Evolutionary conservation across 1,140 invertebrate species (phyloP).

Genomic region (Hydropsyche tenuis): DNA sequence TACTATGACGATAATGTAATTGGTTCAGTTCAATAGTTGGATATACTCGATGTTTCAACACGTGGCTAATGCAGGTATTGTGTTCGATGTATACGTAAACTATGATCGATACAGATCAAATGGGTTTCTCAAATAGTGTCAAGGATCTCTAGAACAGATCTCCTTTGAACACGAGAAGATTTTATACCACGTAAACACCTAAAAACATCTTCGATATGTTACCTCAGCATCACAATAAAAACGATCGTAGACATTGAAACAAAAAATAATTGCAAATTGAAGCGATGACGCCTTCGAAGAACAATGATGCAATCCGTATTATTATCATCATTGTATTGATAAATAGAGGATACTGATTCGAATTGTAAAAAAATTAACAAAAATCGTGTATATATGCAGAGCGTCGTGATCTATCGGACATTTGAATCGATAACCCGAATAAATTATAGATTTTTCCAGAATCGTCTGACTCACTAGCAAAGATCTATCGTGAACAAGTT

Average conservation of each 20-base stretch:
- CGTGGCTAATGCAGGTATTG: conserved; percentile 24
- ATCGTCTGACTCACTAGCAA: background rate
- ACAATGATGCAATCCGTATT: too few species aligned
- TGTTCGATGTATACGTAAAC: conserved; percentile 5
- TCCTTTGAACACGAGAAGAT: too few species aligned
- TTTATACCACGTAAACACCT: too few species aligned
- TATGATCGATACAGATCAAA: conserved; percentile 18
- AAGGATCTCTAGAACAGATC: background rate
- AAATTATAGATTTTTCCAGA: conserved; percentile 1
- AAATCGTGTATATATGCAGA: background rate
- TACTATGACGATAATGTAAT: background rate
- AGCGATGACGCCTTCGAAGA: too few species aligned
- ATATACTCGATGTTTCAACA: conserved; percentile 2
- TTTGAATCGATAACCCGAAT: conserved; percentile 11
- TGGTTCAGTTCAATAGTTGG: background rate
- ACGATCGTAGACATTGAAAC: too few species aligned
- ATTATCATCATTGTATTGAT: too few species aligned
- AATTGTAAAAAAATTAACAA: background rate
- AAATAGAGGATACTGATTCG: background rate
- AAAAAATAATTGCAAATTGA: too few species aligned
- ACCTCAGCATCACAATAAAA: too few species aligned
- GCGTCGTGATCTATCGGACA: conserved; percentile 12
- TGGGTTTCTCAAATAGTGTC: background rate
- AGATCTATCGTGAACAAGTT: background rate
- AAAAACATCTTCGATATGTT: too few species aligned